Evolutionary conservation across 2,888 invertebrate species (phyloP).

Genomic region (Oscheius onirici): DNA sequence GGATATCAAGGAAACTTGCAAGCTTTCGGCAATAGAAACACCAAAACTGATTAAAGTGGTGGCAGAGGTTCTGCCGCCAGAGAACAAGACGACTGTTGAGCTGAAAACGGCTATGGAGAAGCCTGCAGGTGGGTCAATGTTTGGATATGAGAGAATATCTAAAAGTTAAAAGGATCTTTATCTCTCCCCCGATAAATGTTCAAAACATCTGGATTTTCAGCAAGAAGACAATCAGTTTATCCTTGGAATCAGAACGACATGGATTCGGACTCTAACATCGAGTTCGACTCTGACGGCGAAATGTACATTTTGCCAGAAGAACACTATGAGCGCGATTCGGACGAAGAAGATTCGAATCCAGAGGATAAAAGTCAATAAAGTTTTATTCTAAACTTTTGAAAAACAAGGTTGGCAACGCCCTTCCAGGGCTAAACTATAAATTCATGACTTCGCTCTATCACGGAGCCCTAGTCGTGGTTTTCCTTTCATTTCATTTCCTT

Average conservation of each 20-base stretch:
- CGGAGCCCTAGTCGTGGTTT: too few species aligned
- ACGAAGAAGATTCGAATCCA: neutral
- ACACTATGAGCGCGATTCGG: neutral
- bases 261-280: slow-evolving; percentile 4
- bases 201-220: neutral
- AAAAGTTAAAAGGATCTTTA: too few species aligned
- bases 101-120: slow-evolving; percentile 52
- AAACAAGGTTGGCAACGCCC: too few species aligned
- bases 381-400: too few species aligned
- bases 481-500: too few species aligned
- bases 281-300: neutral
- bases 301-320: neutral
- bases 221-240: slow-evolving; percentile 2
- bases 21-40: slow-evolving; percentile 48
- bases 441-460: too few species aligned
- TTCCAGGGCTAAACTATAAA: too few species aligned
- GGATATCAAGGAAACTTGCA: slow-evolving; percentile 41
- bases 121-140: neutral
- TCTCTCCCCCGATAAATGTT: neutral
- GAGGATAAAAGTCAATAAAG: neutral
- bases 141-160: too few species aligned
- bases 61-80: slow-evolving; percentile 54
- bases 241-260: slow-evolving; percentile 1
- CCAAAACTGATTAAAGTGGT: slow-evolving; percentile 65
- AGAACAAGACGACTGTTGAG: slow-evolving; percentile 56